Percentiles rank a stretch among this genome's conserved stretches.
These are phyloP conservation scores for Furcula furcula DNA, from an alignment of 2,888 invertebrate species.

Conservation along the genomic window DNA sequence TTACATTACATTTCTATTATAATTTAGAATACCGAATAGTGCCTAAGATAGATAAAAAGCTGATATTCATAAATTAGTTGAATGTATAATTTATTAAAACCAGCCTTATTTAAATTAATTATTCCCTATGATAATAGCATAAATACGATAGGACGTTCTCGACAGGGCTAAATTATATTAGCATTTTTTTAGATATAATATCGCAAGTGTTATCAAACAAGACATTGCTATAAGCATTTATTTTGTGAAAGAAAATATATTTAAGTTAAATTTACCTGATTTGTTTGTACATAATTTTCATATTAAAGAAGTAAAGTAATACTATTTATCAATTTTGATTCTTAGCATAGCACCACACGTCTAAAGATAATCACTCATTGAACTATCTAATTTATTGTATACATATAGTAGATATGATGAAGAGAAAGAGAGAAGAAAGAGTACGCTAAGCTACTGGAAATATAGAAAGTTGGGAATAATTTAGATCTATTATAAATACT, in stretches of 20 bases:
- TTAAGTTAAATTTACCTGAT: too few relatives aligned
- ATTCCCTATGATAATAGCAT: conserved; percentile 24
- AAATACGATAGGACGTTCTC: conserved; percentile 49
- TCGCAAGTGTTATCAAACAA: too few relatives aligned
- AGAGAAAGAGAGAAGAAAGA: conserved; percentile 37
- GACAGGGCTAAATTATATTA: conserved; percentile 49
- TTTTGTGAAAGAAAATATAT: too few relatives aligned
- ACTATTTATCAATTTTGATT: conserved; percentile 13
- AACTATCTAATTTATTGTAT: conserved; percentile 14
- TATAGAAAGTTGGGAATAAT: conserved; percentile 33
- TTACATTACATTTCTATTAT: conserved; percentile 26
- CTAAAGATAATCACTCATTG: conserved; percentile 37
- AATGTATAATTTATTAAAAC: conserved; percentile 17
- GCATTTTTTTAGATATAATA: conserved; percentile 3
- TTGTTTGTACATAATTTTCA: neutral
- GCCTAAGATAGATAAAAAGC: conserved; percentile 13
- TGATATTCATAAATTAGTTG: conserved; percentile 15
- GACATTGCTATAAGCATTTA: too few relatives aligned
- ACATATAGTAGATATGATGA: conserved; percentile 44
- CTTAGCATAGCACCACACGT: conserved; percentile 66
- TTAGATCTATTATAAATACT: conserved; percentile 16
- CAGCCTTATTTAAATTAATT: conserved; percentile 18
- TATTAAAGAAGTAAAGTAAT: too few relatives aligned
- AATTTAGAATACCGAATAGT: conserved; percentile 21
- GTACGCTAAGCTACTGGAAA: conserved; percentile 26